phyloP scores from a whole-genome alignment of 2,113 vertebrate species.

The Connochaetes taurinus region DNA sequence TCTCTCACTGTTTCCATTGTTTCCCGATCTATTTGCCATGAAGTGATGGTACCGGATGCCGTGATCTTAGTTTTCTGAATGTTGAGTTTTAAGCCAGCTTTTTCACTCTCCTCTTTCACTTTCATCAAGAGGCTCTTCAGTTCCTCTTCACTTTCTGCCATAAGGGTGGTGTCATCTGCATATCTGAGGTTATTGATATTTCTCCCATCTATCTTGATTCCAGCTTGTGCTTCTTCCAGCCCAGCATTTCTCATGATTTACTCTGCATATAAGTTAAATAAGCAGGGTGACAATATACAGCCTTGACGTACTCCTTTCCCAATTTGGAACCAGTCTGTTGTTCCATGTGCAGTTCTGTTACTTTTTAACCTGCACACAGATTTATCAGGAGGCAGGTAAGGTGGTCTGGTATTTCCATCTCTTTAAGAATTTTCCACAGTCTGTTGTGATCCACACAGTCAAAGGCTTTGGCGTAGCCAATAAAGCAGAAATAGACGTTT shows the following conservation, averaged over 20 bases:
- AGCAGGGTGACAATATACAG: not conserved
- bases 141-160: not conserved
- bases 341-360: not conserved
- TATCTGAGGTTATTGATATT: not conserved
- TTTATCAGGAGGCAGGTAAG: not conserved
- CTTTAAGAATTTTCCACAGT: not conserved
- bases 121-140: not conserved
- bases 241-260: not conserved
- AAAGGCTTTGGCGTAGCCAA: not conserved
- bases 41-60: not conserved
- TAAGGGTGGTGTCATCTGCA: not conserved
- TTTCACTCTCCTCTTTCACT: not conserved
- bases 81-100: not conserved
- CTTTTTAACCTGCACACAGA: not conserved
- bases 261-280: not conserved
- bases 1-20: not conserved
- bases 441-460: not conserved
- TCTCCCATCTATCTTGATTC: fast-evolving
- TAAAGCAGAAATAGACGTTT: not conserved
- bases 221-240: not conserved
- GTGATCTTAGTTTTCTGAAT: not conserved
- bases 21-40: not conserved
- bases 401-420: not conserved
- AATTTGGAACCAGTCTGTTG: not conserved
- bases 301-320: not conserved